Percentiles rank a stretch among this genome's conserved stretches.
Conservation (phyloP, 1,140 invertebrate species). For the Lasaia peninsularis region DNA sequence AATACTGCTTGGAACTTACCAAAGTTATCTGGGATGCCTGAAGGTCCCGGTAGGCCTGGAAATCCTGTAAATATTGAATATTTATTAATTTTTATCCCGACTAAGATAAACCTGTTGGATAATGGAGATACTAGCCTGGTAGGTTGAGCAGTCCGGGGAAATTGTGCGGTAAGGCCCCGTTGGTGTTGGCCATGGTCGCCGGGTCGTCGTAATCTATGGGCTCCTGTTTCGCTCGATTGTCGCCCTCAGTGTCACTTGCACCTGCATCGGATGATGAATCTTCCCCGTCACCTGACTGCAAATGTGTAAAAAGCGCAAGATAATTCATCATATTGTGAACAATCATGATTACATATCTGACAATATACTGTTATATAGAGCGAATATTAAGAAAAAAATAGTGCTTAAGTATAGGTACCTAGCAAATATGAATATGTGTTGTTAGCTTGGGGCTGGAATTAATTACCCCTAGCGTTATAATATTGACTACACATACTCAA, state of each 20-base stretch:
- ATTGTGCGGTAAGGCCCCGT: slow-evolving; percentile 79
- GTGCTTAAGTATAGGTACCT: no score
- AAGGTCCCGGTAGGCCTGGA: slow-evolving; percentile 86
- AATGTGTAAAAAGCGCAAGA: slow-evolving; percentile 6
- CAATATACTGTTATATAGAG: no score
- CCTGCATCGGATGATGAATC: slow-evolving; percentile 84
- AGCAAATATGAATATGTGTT: no score
- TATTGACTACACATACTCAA: no score
- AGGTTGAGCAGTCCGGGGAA: slow-evolving; percentile 64
- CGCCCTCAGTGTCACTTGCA: slow-evolving; percentile 81
- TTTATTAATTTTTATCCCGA: not conserved
- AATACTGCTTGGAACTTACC: slow-evolving; percentile 80
- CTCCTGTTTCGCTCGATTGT: slow-evolving; percentile 80
- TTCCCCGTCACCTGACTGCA: slow-evolving; percentile 81
- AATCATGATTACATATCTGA: no score
- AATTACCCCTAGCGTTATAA: no score
- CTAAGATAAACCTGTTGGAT: not conserved
- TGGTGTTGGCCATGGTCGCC: slow-evolving; percentile 81
- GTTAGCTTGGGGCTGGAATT: no score
- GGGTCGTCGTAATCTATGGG: slow-evolving; percentile 82
- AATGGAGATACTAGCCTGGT: slow-evolving; percentile 40
- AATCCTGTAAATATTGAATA: slow-evolving; percentile 44
- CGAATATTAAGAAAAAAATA: no score
- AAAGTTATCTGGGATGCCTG: slow-evolving; percentile 89
- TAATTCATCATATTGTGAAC: not conserved